Percentiles rank a stretch among this genome's conserved stretches.
These are phyloP conservation scores for Rhogogaster chlorosoma DNA, from an alignment of 2,888 invertebrate genomes.

Conservation along the genomic window DNA sequence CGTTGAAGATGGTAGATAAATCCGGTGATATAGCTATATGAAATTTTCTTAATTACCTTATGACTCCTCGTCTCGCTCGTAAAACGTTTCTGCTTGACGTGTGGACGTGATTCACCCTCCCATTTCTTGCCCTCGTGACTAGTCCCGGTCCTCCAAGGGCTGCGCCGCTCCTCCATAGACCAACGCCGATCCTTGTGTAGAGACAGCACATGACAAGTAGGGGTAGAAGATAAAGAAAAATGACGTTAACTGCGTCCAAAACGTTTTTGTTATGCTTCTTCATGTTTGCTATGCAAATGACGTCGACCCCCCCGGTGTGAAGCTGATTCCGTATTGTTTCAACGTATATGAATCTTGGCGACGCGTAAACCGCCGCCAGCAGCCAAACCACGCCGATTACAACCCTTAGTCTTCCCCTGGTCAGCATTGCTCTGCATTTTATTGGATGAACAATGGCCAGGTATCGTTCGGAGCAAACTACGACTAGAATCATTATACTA, in stretches of 20 bases:
- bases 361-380: constrained; percentile 89
- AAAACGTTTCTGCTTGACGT: constrained; percentile 88
- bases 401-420: constrained; percentile 87
- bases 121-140: constrained; percentile 62
- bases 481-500: constrained; percentile 93
- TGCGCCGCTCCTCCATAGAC: constrained; percentile 86
- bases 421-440: constrained; percentile 90
- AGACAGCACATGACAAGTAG: constrained; percentile 84
- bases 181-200: constrained; percentile 91
- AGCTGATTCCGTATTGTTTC: constrained; percentile 85
- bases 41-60: constrained; percentile 73
- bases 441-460: constrained; percentile 93
- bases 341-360: constrained; percentile 91
- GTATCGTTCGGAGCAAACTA: constrained; percentile 92
- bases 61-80: constrained; percentile 90
- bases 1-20: neutral
- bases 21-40: neutral
- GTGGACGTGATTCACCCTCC: constrained; percentile 80
- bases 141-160: constrained; percentile 65
- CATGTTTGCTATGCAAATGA: constrained; percentile 87
- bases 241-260: constrained; percentile 90
- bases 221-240: constrained; percentile 90
- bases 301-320: constrained; percentile 82
- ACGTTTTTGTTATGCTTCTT: constrained; percentile 89
- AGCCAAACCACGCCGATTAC: constrained; percentile 91